Evolutionary conservation across 2,113 vertebrate genomes (phyloP).

Genomic region (Pica pica): DNA sequence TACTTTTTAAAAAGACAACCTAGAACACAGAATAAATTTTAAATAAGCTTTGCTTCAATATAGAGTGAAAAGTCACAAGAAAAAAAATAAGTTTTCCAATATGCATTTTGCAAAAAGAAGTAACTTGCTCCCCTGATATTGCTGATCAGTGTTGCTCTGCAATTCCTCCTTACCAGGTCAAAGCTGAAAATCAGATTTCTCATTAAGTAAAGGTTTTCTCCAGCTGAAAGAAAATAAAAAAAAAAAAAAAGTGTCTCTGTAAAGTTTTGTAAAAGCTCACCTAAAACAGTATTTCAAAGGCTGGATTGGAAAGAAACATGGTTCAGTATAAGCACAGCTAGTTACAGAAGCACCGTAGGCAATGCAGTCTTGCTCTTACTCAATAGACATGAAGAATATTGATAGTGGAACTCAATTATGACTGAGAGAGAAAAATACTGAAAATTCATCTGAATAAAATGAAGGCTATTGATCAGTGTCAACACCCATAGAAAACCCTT

Average conservation of each 20-base stretch:
- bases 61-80: not conserved
- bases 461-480: constrained; percentile 12
- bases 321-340: not conserved
- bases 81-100: not conserved
- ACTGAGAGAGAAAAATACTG: not conserved
- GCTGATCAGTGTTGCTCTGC: not conserved
- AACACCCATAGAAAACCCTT: not conserved
- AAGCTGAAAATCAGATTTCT: not conserved
- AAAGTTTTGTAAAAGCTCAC: not conserved
- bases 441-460: constrained; percentile 44
- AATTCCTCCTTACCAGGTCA: not conserved
- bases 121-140: not conserved
- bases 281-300: not conserved
- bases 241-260: not conserved
- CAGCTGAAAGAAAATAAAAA: not conserved
- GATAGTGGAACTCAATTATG: constrained; percentile 10
- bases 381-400: not conserved
- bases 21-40: not conserved
- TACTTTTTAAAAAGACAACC: rapidly evolving
- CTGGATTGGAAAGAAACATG: not conserved
- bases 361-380: not conserved
- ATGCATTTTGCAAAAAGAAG: not conserved
- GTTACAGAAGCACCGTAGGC: not conserved
- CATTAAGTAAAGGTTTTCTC: not conserved
- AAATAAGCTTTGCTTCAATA: not conserved